phyloP scores from a whole-genome alignment of 2,113 vertebrate species.

The Chamaea fasciata region DNA sequence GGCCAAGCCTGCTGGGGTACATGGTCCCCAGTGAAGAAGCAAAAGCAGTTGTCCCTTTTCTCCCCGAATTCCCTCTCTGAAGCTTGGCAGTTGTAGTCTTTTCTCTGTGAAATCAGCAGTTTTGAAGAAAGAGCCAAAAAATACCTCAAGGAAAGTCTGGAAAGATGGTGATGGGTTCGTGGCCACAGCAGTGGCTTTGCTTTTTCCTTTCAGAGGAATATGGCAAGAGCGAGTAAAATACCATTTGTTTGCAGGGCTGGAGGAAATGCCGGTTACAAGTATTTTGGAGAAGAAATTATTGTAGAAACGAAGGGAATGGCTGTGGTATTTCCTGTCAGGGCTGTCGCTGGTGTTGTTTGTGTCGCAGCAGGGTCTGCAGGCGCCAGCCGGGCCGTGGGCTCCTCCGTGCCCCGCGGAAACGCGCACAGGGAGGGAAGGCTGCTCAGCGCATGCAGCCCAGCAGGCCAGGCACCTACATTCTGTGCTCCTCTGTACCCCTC shows the following conservation, averaged over 20 bases:
- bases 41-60: neutral
- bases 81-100: neutral
- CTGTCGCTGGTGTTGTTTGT: constrained; percentile 28
- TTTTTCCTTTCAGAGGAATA: neutral
- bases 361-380: constrained; percentile 3
- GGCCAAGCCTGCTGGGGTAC: accelerated
- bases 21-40: neutral
- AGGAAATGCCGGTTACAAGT: constrained; percentile 19
- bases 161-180: neutral
- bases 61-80: neutral
- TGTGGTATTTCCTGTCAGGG: constrained; percentile 51
- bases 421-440: neutral
- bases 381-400: neutral
- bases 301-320: constrained; percentile 33
- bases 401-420: neutral
- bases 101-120: neutral
- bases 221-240: neutral
- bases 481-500: neutral
- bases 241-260: neutral
- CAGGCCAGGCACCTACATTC: neutral
- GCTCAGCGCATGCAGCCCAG: accelerated
- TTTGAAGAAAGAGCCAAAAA: constrained; percentile 39
- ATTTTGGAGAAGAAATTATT: constrained; percentile 8
- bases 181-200: neutral
- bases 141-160: constrained; percentile 11